phyloP scores from a whole-genome alignment of 2,113 vertebrate genomes.

The Chloropsis cyanopogon region DNA sequence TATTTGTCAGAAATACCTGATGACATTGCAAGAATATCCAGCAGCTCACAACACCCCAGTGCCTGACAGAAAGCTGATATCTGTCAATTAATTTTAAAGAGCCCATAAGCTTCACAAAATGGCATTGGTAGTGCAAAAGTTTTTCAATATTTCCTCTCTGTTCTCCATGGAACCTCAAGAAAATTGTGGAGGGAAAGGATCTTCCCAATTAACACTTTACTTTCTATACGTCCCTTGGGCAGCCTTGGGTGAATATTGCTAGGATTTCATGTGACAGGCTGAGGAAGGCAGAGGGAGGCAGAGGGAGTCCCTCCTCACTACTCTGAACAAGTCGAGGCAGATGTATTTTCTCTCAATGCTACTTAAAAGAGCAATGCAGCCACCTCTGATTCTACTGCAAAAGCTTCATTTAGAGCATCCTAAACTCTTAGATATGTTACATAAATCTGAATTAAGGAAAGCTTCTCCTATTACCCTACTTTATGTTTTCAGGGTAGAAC shows the following conservation, averaged over 20 bases:
- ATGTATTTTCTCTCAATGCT: not conserved
- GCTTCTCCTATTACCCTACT: not conserved
- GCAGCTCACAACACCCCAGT: not conserved
- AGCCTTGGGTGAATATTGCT: not conserved
- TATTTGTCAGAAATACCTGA: not conserved
- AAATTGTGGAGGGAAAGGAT: accelerated
- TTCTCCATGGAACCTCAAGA: not conserved
- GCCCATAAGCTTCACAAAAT: not conserved
- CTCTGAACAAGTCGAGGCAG: not conserved
- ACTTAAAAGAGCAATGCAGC: not conserved
- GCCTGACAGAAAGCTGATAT: not conserved
- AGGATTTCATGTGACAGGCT: not conserved
- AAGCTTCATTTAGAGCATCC: not conserved
- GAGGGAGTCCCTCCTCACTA: not conserved
- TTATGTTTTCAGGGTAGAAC: not conserved
- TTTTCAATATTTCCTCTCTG: not conserved
- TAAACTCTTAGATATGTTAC: not conserved
- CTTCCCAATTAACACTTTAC: not conserved
- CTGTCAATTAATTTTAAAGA: not conserved
- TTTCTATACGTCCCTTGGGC: not conserved
- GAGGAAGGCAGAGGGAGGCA: not conserved
- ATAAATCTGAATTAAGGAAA: not conserved
- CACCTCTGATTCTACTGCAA: not conserved
- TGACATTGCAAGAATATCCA: not conserved
- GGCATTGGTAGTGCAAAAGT: not conserved